A percentile compares a stretch with the other conserved stretches of the same genome.
These are phyloP conservation scores for Ambastaia sidthimunki DNA, from an alignment of 2,797 vertebrate species.

Conservation along the genomic window DNA sequence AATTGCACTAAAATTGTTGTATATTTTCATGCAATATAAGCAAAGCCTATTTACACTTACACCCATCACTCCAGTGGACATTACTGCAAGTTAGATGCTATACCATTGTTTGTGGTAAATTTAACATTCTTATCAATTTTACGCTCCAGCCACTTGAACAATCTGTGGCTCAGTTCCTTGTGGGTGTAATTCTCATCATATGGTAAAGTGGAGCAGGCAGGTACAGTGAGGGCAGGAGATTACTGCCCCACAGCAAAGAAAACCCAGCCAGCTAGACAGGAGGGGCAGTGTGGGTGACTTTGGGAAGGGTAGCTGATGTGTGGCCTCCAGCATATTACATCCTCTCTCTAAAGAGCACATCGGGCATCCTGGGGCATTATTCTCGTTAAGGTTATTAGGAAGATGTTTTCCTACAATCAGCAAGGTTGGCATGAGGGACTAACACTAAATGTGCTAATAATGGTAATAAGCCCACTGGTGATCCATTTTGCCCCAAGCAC, in stretches of 20 bases:
- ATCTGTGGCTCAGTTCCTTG: conserved; percentile 37
- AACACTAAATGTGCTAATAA: conserved; percentile 81
- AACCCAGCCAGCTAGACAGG: conserved; percentile 60
- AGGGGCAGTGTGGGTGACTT: conserved; percentile 75
- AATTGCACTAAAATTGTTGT: neutral
- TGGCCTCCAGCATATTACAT: conserved; percentile 70
- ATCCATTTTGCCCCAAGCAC: conserved; percentile 81
- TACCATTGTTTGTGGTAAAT: conserved; percentile 19
- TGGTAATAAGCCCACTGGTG: conserved; percentile 75
- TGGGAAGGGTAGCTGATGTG: conserved; percentile 71
- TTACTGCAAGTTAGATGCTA: conserved; percentile 4
- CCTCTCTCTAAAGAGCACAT: conserved; percentile 65
- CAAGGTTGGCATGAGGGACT: conserved; percentile 76
- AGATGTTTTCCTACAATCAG: conserved; percentile 83
- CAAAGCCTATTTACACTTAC: neutral
- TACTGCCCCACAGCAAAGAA: conserved; percentile 61
- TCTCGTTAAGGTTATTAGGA: conserved; percentile 86
- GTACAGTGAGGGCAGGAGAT: conserved; percentile 41
- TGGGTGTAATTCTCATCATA: conserved; percentile 39
- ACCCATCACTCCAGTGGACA: neutral
- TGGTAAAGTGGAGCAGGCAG: conserved; percentile 38
- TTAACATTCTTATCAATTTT: conserved; percentile 44
- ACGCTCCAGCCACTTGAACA: conserved; percentile 41
- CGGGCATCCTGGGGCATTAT: conserved; percentile 77
- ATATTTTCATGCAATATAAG: neutral